phyloP scores from a whole-genome alignment of 2,888 invertebrate genomes.

The Deilephila porcellus region DNA sequence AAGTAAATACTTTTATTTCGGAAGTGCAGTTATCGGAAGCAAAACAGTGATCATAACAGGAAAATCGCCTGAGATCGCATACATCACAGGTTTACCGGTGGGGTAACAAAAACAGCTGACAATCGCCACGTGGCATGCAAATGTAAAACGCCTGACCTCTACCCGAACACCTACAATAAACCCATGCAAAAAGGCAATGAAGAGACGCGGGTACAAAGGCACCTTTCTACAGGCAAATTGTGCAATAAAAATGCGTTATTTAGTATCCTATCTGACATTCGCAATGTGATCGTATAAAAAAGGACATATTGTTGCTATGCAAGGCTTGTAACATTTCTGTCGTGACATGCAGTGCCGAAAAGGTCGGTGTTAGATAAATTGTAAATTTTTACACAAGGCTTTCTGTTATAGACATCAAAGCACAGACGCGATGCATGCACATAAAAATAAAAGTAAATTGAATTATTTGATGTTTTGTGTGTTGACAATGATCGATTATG shows the following conservation, averaged over 20 bases:
- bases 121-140: constrained; percentile 36
- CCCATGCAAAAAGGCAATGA: constrained; percentile 38
- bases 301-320: constrained; percentile 3
- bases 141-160: constrained; percentile 45
- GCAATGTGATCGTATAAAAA: constrained; percentile 14
- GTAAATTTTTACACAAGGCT: too few relatives aligned
- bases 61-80: background rate
- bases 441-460: too few relatives aligned
- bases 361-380: too few relatives aligned
- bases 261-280: constrained; percentile 33
- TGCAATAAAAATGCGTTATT: constrained; percentile 32
- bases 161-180: constrained; percentile 32
- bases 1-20: too few relatives aligned
- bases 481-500: too few relatives aligned
- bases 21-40: background rate
- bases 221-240: constrained; percentile 41
- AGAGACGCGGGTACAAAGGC: constrained; percentile 37
- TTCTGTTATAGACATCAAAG: too few relatives aligned
- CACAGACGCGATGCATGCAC: too few relatives aligned
- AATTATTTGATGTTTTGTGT: too few relatives aligned
- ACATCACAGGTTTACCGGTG: background rate
- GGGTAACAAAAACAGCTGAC: constrained; percentile 19
- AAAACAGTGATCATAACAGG: background rate
- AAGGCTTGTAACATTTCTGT: background rate
- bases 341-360: too few relatives aligned